These are phyloP conservation scores for Xiphophorus maculatus DNA, from an alignment of 2,113 vertebrate genomes.

Conservation along the genomic window DNA sequence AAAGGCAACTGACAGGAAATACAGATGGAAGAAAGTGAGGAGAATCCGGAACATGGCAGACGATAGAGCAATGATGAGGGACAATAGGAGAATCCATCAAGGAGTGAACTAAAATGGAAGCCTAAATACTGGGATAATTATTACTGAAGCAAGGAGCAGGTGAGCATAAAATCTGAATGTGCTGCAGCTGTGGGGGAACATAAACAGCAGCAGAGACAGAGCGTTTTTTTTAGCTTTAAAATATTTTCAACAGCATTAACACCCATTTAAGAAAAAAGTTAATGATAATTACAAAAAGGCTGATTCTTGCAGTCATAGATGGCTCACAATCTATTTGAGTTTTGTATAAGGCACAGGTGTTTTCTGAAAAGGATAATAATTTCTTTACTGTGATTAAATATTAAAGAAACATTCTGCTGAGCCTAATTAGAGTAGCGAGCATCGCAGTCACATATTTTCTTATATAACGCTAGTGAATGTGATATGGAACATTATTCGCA, in stretches of 20 bases:
- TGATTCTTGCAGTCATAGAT: neutral
- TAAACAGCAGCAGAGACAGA: too few species aligned
- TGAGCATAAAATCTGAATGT: neutral
- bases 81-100: neutral
- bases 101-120: neutral
- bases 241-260: too few species aligned
- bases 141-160: neutral
- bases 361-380: neutral
- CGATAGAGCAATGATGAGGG: too few species aligned
- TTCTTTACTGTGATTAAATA: neutral
- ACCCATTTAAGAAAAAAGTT: too few species aligned
- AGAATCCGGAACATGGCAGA: too few species aligned
- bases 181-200: neutral
- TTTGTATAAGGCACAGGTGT: neutral
- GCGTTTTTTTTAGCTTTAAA: too few species aligned
- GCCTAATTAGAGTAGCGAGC: too few species aligned
- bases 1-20: neutral
- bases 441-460: too few species aligned
- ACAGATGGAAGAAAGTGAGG: too few species aligned
- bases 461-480: neutral
- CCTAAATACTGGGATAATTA: neutral
- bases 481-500: neutral
- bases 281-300: neutral
- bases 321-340: neutral
- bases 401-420: neutral